These are phyloP conservation scores for Lagria hirta DNA, from an alignment of 2,888 invertebrate species.

Conservation along the genomic window DNA sequence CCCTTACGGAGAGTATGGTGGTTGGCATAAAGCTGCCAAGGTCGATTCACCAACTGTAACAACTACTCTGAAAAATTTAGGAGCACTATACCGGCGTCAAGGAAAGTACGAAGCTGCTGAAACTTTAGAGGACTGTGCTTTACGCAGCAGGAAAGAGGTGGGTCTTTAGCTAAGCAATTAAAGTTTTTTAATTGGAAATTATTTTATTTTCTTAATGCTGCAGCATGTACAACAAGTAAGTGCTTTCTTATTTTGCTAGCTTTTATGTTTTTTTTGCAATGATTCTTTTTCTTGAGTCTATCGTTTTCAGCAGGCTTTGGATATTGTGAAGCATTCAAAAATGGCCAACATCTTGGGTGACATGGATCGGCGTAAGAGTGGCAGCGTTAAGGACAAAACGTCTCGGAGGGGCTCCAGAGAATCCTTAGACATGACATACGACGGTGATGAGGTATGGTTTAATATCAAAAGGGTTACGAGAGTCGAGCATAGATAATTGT, in stretches of 20 bases:
- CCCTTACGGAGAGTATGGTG: slow-evolving; percentile 89
- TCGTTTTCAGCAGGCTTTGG: slow-evolving; percentile 70
- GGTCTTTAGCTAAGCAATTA: slow-evolving; percentile 12
- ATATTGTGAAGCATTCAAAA: slow-evolving; percentile 90
- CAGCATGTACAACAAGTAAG: slow-evolving; percentile 69
- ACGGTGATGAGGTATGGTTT: slow-evolving; percentile 69
- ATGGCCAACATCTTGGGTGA: slow-evolving; percentile 71
- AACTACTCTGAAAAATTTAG: slow-evolving; percentile 97
- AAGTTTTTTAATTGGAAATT: slow-evolving; percentile 16
- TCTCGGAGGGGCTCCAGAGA: slow-evolving; percentile 72
- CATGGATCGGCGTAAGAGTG: slow-evolving; percentile 56
- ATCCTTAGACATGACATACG: slow-evolving; percentile 70
- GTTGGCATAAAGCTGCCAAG: slow-evolving; percentile 98
- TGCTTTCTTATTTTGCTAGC: slow-evolving; percentile 36
- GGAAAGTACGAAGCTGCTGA: slow-evolving; percentile 99
- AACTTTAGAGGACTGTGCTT: slow-evolving; percentile 96
- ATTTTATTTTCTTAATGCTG: slow-evolving; percentile 48
- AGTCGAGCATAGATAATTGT: too few relatives aligned
- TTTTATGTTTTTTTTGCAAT: neutral
- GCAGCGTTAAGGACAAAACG: slow-evolving; percentile 58
- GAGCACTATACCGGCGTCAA: slow-evolving; percentile 96
- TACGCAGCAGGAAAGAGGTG: slow-evolving; percentile 94
- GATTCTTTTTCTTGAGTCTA: slow-evolving; percentile 1
- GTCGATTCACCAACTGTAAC: slow-evolving; percentile 97
- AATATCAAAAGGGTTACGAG: too few relatives aligned